Conservation (phyloP, 1,140 invertebrate genomes). For the Pseudomyrmex concolor region DNA sequence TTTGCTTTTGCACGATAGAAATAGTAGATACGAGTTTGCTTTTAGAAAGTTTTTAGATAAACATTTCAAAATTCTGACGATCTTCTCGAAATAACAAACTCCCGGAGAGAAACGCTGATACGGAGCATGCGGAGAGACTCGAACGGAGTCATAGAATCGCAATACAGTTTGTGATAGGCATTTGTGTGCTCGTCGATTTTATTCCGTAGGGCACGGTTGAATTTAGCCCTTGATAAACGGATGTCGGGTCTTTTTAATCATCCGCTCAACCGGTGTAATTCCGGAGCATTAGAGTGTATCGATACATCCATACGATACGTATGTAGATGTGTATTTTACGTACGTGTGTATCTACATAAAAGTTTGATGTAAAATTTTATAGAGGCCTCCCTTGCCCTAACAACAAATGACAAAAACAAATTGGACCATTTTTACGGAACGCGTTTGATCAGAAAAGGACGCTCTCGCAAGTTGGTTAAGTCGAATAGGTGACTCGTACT, state of each 20-base stretch:
- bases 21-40: too few species aligned
- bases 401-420: background rate
- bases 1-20: too few species aligned
- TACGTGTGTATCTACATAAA: too few species aligned
- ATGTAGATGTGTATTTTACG: constrained; percentile 1
- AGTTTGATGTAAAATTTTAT: background rate
- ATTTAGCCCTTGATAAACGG: constrained; percentile 73
- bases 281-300: constrained; percentile 70
- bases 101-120: constrained; percentile 32
- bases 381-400: background rate
- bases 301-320: constrained; percentile 32
- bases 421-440: constrained; percentile 7
- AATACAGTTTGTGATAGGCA: constrained; percentile 66
- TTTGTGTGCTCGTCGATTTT: constrained; percentile 73
- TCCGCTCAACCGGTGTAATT: constrained; percentile 69
- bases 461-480: constrained; percentile 44
- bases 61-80: too few species aligned
- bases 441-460: background rate
- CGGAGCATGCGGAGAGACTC: constrained; percentile 16
- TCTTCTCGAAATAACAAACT: background rate
- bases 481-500: constrained; percentile 75
- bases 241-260: constrained; percentile 74
- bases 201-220: constrained; percentile 71
- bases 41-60: too few species aligned
- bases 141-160: background rate